Conservation (phyloP, 1,140 invertebrate species). For the Trichomalopsis sarcophagae region DNA sequence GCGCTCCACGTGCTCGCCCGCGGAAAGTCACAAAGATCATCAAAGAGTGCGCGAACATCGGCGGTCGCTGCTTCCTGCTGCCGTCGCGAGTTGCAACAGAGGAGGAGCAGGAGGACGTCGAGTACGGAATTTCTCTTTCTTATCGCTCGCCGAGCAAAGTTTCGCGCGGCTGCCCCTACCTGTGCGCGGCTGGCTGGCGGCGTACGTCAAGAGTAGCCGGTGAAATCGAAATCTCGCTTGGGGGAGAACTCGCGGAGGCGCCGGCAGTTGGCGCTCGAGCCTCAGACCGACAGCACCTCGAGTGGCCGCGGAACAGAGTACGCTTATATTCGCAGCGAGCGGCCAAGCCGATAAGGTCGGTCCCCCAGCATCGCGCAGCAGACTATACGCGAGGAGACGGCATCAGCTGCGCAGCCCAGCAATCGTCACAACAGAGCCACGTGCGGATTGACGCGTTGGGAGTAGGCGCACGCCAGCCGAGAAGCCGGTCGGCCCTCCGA, state of each 20-base stretch:
- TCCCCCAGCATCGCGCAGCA: not conserved
- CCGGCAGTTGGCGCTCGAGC: conserved; percentile 48
- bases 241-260: not conserved
- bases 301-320: not conserved
- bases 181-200: not conserved
- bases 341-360: conserved; percentile 19
- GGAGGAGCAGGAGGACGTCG: not conserved
- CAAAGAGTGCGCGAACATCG: not conserved
- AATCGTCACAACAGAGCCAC: conserved; percentile 59
- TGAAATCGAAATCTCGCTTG: not conserved
- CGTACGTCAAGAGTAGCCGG: too few relatives aligned
- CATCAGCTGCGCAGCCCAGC: not conserved
- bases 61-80: not conserved
- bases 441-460: conserved; percentile 50
- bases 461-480: not conserved
- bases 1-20: not conserved
- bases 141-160: not conserved
- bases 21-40: not conserved
- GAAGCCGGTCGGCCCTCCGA: not conserved
- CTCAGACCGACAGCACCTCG: not conserved
- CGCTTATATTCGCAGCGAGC: not conserved
- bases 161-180: not conserved
- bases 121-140: too few relatives aligned
- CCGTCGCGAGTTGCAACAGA: not conserved
- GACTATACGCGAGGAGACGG: not conserved